Evolutionary conservation across 2,113 vertebrate genomes (phyloP).

Genomic region (Progne subis): DNA sequence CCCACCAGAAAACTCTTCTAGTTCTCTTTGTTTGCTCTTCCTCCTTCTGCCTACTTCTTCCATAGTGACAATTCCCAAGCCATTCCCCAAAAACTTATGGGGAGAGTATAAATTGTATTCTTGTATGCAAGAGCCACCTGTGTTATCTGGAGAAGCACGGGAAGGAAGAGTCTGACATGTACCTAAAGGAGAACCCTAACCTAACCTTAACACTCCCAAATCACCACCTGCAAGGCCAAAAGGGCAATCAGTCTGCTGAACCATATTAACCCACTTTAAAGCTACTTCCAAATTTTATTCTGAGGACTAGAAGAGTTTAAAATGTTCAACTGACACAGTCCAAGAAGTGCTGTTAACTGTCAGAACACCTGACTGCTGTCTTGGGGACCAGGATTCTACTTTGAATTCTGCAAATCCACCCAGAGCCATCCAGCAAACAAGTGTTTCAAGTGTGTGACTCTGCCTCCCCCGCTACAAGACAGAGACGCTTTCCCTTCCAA

Average conservation of each 20-base stretch:
- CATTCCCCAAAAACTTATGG: background rate
- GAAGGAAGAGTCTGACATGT: background rate
- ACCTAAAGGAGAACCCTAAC: background rate
- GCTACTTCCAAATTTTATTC: background rate
- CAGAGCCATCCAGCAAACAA: conserved; percentile 12
- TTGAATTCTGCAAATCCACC: background rate
- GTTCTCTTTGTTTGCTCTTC: background rate
- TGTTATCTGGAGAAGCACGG: background rate
- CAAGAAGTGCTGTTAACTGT: background rate
- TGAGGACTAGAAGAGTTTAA: background rate
- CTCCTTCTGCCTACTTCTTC: background rate
- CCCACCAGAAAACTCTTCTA: background rate
- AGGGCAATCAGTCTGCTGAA: background rate
- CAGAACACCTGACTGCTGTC: background rate
- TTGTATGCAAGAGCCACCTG: background rate
- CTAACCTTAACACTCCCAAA: background rate
- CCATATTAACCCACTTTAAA: background rate
- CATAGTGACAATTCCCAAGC: background rate
- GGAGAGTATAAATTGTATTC: background rate
- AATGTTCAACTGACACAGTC: background rate
- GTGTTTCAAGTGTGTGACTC: background rate
- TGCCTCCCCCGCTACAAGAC: background rate
- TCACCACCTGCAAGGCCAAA: background rate
- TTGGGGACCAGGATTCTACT: background rate
- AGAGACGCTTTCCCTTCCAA: background rate